These are phyloP conservation scores for Penelope pileata DNA, from an alignment of 2,113 vertebrate genomes.

Conservation along the genomic window DNA sequence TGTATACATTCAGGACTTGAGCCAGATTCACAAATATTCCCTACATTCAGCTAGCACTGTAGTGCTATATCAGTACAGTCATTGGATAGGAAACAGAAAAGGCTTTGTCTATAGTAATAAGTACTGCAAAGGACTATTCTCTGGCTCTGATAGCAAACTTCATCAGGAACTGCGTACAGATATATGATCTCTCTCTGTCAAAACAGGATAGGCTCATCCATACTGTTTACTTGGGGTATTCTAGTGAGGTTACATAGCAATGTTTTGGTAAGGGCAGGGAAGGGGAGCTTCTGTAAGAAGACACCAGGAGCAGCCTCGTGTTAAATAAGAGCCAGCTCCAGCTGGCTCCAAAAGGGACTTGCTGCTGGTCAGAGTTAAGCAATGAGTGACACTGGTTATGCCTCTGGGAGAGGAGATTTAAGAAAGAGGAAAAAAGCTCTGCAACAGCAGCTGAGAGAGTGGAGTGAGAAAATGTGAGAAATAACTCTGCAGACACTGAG, in stretches of 20 bases:
- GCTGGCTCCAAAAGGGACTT: background rate
- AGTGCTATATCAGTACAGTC: background rate
- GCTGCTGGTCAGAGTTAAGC: background rate
- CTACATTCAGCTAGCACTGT: background rate
- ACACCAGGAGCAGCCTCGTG: background rate
- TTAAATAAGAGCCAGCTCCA: background rate
- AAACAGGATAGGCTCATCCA: background rate
- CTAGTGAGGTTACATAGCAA: background rate
- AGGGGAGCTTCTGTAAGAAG: background rate
- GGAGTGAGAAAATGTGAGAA: background rate
- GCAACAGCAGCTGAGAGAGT: background rate
- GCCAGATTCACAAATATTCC: background rate
- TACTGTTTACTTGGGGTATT: background rate
- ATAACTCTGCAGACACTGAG: background rate
- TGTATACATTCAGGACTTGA: background rate
- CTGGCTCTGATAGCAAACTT: background rate
- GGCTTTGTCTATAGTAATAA: background rate
- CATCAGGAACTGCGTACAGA: background rate
- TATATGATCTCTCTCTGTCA: background rate
- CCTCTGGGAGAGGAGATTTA: background rate
- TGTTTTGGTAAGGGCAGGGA: background rate
- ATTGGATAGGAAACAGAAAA: background rate
- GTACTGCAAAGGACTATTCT: background rate
- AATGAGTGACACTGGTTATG: background rate
- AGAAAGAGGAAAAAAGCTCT: background rate